Evolutionary conservation across 2,113 vertebrate species (phyloP), one percentile per base, ranked within the genome.

Genomic region (Eurystomus gularis): DNA sequence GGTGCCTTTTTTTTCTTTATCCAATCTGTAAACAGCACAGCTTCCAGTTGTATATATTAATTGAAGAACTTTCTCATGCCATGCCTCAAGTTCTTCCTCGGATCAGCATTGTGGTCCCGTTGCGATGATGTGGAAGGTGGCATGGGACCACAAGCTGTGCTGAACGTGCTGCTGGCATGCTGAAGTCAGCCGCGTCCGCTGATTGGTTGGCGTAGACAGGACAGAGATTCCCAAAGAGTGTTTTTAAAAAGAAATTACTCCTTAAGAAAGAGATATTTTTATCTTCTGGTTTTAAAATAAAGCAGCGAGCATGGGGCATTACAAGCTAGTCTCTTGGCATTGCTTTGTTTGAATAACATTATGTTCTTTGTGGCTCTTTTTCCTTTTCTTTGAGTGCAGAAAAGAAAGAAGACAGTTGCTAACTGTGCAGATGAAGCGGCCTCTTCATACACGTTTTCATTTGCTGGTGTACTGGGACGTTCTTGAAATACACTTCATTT

Each of bases 181-280:
- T 33, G 61, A 75, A 84, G 39, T 69, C 69, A 33, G 24, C 17
- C 3, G 2, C 33, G 17, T 9, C 3, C 7, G 13, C 37, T 51
- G 57, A 39, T 62, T 82, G 61, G 39, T 62, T 87, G 88, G 57
- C 77, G 54, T 10, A 49, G 23, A 39, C 3, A 3, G 28, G 28
- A 78, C 54, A 76, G 55, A 66, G 73, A 73, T 94, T 60, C 48
- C 69, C 77, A 94, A 93, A 40, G 62, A 37, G 6, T 44, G 17
- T 23, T 96, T 84, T 79, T 15, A 73, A 88, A 91, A 82, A 87
- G 65, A 80, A 80, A 58, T 82, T 28, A 11, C 65, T 82, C 18
- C n/a, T 83, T 82, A 84, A 75, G 75, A 58, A 82, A 40, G 37
- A 88, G 55, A 46, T 66, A 92, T 93, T 86, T 96, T 95, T 95